These are phyloP conservation scores for Lates japonicus DNA, from an alignment of 2,797 vertebrate species.

Conservation along the genomic window DNA sequence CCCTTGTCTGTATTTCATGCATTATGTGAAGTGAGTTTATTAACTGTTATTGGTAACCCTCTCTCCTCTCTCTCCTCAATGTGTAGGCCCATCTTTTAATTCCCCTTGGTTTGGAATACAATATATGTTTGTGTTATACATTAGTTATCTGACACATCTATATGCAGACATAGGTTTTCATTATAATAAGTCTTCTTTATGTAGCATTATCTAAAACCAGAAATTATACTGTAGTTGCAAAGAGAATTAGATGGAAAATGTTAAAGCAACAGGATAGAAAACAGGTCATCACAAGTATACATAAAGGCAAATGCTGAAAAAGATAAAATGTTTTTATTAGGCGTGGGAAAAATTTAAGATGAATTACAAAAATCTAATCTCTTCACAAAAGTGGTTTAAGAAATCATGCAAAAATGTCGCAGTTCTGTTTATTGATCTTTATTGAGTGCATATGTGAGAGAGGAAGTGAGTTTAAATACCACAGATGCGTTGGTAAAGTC, in stretches of 20 bases:
- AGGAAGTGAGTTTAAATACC: no score
- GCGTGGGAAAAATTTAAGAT: no score
- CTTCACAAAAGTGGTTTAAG: no score
- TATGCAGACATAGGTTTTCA: no score
- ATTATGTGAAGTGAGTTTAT: conserved; percentile 24
- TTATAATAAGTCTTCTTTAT: no score
- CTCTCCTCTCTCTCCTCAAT: background rate
- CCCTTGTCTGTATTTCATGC: conserved; percentile 45
- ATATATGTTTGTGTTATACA: no score
- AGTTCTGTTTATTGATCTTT: background rate
- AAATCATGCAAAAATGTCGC: background rate
- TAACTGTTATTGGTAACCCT: conserved; percentile 10
- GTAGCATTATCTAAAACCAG: no score
- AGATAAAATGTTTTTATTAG: no score
- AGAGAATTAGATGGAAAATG: background rate
- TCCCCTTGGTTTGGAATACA: background rate
- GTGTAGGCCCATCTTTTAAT: background rate
- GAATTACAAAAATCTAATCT: no score
- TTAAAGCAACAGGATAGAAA: no score
- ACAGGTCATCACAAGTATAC: background rate
- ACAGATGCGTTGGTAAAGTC: background rate
- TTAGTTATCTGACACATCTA: no score
- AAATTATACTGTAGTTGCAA: background rate
- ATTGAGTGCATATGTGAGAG: background rate
- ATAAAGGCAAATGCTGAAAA: background rate